Conservation (phyloP, 2,797 vertebrate genomes). For the Rallus crepitans region DNA sequence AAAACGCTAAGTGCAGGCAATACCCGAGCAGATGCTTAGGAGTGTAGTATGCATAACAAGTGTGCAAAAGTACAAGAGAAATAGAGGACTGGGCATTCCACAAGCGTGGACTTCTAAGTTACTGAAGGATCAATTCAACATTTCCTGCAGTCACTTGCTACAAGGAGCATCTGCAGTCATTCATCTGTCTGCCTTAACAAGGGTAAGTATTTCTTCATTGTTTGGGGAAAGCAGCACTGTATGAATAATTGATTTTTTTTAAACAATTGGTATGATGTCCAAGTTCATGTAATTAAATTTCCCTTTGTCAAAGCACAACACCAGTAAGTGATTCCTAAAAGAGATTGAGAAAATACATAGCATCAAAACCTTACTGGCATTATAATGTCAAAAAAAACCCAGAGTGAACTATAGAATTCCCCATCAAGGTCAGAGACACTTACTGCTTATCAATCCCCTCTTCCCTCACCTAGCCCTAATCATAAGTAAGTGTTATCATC, state of each 20-base stretch:
- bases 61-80: not conserved
- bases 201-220: not conserved
- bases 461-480: not conserved
- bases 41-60: not conserved
- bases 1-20: not conserved
- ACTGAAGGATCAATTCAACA: not conserved
- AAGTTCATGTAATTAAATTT: not conserved
- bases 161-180: not conserved
- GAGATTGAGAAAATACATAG: not conserved
- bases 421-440: not conserved
- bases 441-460: not conserved
- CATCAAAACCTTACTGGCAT: not conserved
- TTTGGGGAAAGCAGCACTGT: not conserved
- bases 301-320: not conserved
- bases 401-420: not conserved
- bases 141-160: not conserved
- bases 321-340: not conserved
- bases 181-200: slow-evolving; percentile 10
- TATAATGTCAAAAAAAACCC: not conserved
- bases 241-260: slow-evolving; percentile 10
- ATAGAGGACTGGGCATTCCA: not conserved
- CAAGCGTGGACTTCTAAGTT: not conserved
- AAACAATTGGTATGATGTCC: not conserved
- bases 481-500: not conserved
- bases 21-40: slow-evolving; percentile 13